These are phyloP conservation scores for Styela plicata DNA, from an alignment of 23 tunicate species.

Conservation along the genomic window DNA sequence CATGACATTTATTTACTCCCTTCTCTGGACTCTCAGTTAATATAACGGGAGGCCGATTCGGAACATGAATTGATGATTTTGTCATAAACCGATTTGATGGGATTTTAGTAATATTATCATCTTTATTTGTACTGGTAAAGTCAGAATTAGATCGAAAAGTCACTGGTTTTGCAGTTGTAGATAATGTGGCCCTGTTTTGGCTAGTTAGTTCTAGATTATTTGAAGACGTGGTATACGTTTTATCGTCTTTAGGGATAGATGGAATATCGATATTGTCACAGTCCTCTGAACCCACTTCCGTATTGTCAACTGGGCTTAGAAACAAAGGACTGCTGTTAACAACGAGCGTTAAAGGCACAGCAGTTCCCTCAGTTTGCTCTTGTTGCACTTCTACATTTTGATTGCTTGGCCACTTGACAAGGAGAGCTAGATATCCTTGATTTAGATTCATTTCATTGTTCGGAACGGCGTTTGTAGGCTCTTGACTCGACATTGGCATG, in stretches of 20 bases:
- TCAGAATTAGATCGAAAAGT: background rate
- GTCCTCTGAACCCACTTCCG: too few relatives aligned
- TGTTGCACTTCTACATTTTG: background rate
- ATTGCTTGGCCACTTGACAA: constrained; percentile 1
- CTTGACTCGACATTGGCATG: background rate
- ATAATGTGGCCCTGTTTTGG: background rate
- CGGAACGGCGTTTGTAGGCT: background rate
- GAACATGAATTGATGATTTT: background rate
- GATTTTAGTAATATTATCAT: background rate
- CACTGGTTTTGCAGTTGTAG: background rate
- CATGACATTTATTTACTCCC: too few relatives aligned
- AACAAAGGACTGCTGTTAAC: background rate
- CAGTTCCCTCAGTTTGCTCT: background rate
- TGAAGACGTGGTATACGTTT: background rate
- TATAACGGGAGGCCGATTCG: background rate
- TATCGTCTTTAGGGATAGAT: background rate
- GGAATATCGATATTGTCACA: too few relatives aligned
- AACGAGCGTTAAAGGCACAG: constrained; percentile 5
- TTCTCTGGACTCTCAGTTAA: background rate
- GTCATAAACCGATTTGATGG: background rate
- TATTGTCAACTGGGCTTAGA: background rate
- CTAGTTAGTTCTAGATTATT: background rate
- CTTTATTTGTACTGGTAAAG: background rate
- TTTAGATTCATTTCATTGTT: background rate
- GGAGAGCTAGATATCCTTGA: background rate